Evolutionary conservation across 1,140 invertebrate genomes (phyloP).

Genomic region (Drosophila kepulauana): DNA sequence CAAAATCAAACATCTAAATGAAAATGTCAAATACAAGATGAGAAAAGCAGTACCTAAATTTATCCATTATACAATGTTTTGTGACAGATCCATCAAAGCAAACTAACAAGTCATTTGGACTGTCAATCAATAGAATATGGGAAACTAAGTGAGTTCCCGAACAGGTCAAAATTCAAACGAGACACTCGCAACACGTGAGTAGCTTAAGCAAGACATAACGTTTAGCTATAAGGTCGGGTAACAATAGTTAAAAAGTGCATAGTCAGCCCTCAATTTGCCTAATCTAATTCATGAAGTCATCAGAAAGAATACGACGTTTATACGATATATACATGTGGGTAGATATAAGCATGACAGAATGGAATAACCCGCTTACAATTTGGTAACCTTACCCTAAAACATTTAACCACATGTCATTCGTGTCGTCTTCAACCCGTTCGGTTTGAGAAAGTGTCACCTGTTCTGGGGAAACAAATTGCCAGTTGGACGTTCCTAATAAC

Average conservation of each 20-base stretch:
- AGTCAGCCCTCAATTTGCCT: constrained; percentile 52
- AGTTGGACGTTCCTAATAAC: constrained; percentile 50
- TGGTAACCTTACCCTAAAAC: constrained; percentile 29
- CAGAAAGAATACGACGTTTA: constrained; percentile 34
- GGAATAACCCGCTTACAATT: constrained; percentile 44
- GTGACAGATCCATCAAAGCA: background rate
- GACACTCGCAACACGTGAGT: background rate
- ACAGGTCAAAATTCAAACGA: constrained; percentile 6
- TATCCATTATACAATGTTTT: background rate
- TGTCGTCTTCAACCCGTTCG: constrained; percentile 59
- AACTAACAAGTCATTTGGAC: constrained; percentile 34
- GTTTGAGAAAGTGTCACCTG: constrained; percentile 80
- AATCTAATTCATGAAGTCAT: constrained; percentile 60
- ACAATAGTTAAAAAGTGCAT: constrained; percentile 21
- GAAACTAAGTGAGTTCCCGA: background rate
- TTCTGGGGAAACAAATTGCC: constrained; percentile 60
- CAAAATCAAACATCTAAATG: background rate
- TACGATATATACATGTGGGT: constrained; percentile 9
- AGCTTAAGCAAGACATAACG: constrained; percentile 17
- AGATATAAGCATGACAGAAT: constrained; percentile 58
- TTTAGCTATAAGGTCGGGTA: background rate
- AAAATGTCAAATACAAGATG: background rate
- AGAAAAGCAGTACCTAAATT: too few species aligned
- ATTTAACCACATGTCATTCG: constrained; percentile 41
- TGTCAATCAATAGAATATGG: constrained; percentile 20